Conservation (phyloP, 2,888 invertebrate species). For the Hydroisotoma schaefferi region DNA sequence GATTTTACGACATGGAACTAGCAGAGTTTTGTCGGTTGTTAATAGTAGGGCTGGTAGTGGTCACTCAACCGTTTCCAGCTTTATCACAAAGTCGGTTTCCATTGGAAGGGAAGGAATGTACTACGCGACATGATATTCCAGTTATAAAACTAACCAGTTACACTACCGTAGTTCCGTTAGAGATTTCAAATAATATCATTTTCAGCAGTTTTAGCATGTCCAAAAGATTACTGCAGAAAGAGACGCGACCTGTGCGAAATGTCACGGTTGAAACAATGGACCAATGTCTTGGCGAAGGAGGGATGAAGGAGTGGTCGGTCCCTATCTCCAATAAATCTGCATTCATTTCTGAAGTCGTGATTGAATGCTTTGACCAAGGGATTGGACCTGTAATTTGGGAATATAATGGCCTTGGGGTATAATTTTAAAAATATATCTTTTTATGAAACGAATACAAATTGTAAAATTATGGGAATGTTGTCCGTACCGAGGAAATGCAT, state of each 20-base stretch:
- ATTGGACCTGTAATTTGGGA: conserved; percentile 38
- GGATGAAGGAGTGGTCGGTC: conserved; percentile 24
- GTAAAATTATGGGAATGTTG: background rate
- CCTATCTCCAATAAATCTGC: conserved; percentile 33
- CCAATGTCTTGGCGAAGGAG: conserved; percentile 35
- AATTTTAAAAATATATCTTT: background rate
- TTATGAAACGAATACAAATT: background rate
- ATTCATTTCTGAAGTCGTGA: conserved; percentile 32
- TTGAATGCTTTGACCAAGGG: conserved; percentile 37
- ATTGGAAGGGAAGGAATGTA: conserved; percentile 25
- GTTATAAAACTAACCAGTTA: conserved; percentile 37
- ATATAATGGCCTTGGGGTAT: conserved; percentile 40
- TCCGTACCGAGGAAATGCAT: background rate
- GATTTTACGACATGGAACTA: background rate
- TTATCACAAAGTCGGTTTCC: conserved; percentile 20
- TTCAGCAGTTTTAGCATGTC: conserved; percentile 36
- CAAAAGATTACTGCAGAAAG: conserved; percentile 24
- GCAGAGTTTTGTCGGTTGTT: background rate
- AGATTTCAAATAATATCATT: conserved; percentile 28
- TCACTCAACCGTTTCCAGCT: background rate
- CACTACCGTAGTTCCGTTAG: conserved; percentile 30
- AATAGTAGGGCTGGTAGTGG: conserved; percentile 10
- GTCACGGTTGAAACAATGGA: conserved; percentile 31
- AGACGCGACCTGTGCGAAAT: conserved; percentile 29
- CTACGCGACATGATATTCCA: conserved; percentile 31